phyloP scores from a whole-genome alignment of 2,113 vertebrate species.

The Eudyptes chrysolophus region DNA sequence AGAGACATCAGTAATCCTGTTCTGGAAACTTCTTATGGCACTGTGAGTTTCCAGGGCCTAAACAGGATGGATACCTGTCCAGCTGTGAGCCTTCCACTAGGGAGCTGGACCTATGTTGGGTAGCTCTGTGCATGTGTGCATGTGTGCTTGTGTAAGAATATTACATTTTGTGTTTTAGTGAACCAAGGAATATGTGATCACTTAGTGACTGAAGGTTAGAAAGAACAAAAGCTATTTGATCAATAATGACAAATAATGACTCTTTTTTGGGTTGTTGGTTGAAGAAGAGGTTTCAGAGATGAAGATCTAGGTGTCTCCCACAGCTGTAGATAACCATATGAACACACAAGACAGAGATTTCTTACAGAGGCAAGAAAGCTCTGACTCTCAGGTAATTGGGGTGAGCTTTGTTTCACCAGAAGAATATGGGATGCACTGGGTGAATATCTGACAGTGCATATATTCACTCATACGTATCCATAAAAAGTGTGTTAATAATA shows the following conservation, averaged over 20 bases:
- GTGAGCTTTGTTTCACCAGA: not conserved
- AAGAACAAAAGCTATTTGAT: not conserved
- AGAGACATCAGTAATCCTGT: not conserved
- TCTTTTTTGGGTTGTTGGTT: not conserved
- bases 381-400: not conserved
- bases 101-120: not conserved
- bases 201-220: not conserved
- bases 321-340: not conserved
- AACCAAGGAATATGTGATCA: not conserved
- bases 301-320: not conserved
- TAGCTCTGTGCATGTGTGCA: not conserved
- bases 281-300: not conserved
- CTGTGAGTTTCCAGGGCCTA: not conserved
- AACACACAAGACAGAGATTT: not conserved
- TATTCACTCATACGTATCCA: not conserved
- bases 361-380: not conserved
- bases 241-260: not conserved
- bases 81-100: not conserved
- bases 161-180: not conserved
- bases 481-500: not conserved
- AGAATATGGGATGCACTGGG: not conserved
- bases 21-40: not conserved
- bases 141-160: not conserved
- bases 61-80: not conserved
- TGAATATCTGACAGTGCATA: not conserved